Percentiles rank a stretch among this genome's conserved stretches.
Evolutionary conservation across 1,140 invertebrate species (phyloP).

Genomic region (Chironomus tepperi): DNA sequence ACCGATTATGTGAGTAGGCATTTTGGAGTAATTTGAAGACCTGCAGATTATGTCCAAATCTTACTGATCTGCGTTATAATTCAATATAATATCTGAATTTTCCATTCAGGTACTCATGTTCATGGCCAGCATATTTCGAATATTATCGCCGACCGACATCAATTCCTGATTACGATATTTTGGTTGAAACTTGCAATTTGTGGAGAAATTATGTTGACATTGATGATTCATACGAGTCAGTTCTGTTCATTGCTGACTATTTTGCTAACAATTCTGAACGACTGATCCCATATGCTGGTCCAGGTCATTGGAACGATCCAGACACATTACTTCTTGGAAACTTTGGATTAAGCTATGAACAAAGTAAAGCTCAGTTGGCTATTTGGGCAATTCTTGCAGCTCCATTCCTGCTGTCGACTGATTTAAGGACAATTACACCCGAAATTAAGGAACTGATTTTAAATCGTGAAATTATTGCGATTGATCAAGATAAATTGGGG

Average conservation of each 20-base stretch:
- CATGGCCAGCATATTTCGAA: slow-evolving; percentile 81
- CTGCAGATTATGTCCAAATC: no score
- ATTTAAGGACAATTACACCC: slow-evolving; percentile 78
- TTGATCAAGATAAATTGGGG: slow-evolving; percentile 92
- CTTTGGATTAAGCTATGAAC: slow-evolving; percentile 90
- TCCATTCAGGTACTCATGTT: slow-evolving; percentile 85
- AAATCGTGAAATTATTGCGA: slow-evolving; percentile 88
- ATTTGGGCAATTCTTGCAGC: slow-evolving; percentile 95
- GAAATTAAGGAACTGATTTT: slow-evolving; percentile 88
- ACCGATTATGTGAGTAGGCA: no score
- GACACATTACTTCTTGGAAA: slow-evolving; percentile 97
- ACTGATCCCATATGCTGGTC: slow-evolving; percentile 83
- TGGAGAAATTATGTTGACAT: slow-evolving; percentile 97
- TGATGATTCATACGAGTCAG: slow-evolving; percentile 87
- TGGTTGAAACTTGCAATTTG: slow-evolving; percentile 91
- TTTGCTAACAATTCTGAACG: slow-evolving; percentile 88
- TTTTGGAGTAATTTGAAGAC: no score
- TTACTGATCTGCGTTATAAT: no score
- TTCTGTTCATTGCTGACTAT: slow-evolving; percentile 88
- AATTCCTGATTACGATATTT: slow-evolving; percentile 34
- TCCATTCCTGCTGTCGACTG: slow-evolving; percentile 93
- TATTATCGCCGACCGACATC: slow-evolving; percentile 21
- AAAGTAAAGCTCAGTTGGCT: slow-evolving; percentile 94
- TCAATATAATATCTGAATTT: no score
- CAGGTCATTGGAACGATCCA: slow-evolving; percentile 96